These are phyloP conservation scores for Anguilla megastoma DNA, from an alignment of 2,797 vertebrate genomes.

Conservation along the genomic window DNA sequence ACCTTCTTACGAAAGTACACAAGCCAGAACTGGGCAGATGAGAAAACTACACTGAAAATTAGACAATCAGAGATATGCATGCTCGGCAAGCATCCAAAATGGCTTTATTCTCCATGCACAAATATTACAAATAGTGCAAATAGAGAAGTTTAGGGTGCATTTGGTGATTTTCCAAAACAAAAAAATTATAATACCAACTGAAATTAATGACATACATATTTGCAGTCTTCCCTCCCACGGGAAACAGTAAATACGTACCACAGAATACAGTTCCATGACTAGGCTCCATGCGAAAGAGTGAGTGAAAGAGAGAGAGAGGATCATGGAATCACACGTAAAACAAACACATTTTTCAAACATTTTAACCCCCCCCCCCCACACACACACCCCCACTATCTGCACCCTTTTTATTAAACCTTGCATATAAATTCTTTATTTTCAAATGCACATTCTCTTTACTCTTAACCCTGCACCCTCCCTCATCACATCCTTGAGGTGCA, in stretches of 20 bases:
- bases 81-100: constrained; percentile 23
- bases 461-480: background rate
- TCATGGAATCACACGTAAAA: background rate
- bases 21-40: background rate
- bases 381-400: too few relatives aligned
- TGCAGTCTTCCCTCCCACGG: constrained; percentile 9
- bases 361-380: constrained; percentile 5
- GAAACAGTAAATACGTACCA: constrained; percentile 23
- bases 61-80: background rate
- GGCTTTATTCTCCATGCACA: constrained; percentile 42
- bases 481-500: background rate
- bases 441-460: background rate
- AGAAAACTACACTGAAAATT: background rate
- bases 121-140: constrained; percentile 36
- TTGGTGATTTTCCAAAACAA: background rate
- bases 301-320: background rate
- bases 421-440: constrained; percentile 7
- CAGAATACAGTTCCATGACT: constrained; percentile 18
- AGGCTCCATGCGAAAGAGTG: background rate
- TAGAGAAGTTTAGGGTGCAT: constrained; percentile 19
- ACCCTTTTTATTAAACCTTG: constrained; percentile 13
- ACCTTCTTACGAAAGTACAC: background rate
- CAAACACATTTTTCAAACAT: constrained; percentile 25
- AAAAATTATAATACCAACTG: constrained; percentile 1
- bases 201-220: constrained; percentile 27